Percentiles rank a stretch among this genome's conserved stretches.
These are phyloP conservation scores for Glaucopsyche alexis DNA, from an alignment of 2,888 invertebrate species.

Conservation along the genomic window DNA sequence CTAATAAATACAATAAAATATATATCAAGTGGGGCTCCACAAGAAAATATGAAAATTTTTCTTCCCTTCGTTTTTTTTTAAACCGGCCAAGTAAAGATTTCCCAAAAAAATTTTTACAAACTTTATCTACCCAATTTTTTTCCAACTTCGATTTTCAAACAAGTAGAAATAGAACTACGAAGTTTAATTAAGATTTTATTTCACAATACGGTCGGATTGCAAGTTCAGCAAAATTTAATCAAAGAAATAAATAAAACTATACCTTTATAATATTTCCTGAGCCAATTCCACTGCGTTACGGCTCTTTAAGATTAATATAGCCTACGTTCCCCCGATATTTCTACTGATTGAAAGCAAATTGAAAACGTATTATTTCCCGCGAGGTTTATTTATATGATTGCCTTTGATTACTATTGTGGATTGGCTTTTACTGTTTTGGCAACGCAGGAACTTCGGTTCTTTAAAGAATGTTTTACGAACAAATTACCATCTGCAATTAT, in stretches of 20 bases:
- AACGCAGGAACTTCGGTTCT: background rate
- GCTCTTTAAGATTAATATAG: slow-evolving; percentile 38
- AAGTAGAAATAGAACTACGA: background rate
- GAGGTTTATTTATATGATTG: slow-evolving; percentile 35
- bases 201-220: background rate
- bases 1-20: too few relatives aligned
- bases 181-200: background rate
- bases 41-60: too few relatives aligned
- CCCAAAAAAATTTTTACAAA: background rate
- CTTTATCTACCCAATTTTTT: background rate
- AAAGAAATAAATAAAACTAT: slow-evolving; percentile 24
- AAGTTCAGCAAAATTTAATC: slow-evolving; percentile 13
- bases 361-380: slow-evolving; percentile 41
- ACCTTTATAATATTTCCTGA: slow-evolving; percentile 23
- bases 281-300: slow-evolving; percentile 15
- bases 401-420: slow-evolving; percentile 36
- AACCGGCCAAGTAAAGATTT: too few relatives aligned
- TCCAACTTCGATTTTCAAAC: background rate
- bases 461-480: background rate
- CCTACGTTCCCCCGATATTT: slow-evolving; percentile 37
- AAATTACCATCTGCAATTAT: background rate
- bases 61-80: too few relatives aligned
- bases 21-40: too few relatives aligned
- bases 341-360: slow-evolving; percentile 42
- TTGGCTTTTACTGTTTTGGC: slow-evolving; percentile 20